Percentiles rank a stretch among this genome's conserved stretches.
Evolutionary conservation across 1,140 invertebrate species (phyloP).

Genomic region (Anastrepha obliqua): DNA sequence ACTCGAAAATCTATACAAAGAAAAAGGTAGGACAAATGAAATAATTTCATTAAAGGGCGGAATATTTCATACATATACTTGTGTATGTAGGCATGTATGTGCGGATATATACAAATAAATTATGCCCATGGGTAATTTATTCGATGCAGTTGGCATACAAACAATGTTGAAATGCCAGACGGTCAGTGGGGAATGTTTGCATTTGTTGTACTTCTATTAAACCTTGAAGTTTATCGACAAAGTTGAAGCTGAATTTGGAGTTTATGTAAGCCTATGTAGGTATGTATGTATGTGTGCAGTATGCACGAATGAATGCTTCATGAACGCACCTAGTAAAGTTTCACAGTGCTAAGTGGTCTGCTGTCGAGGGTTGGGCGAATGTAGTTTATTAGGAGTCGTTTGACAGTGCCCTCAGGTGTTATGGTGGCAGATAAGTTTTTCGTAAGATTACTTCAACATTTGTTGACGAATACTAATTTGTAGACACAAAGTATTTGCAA

Average conservation of each 20-base stretch:
- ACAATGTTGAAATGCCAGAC: not conserved
- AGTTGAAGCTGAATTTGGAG: too few species aligned
- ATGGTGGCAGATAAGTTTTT: not conserved
- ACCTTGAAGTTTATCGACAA: too few species aligned
- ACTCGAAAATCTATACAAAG: not conserved
- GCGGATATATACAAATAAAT: not conserved
- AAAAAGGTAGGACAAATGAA: not conserved
- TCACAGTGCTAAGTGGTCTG: not conserved
- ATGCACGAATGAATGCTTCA: not conserved
- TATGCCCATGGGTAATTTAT: constrained; percentile 27
- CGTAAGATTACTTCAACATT: not conserved
- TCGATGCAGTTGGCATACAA: not conserved
- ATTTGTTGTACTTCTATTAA: too few species aligned
- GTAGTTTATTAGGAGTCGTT: not conserved
- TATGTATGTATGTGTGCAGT: not conserved
- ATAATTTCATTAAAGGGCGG: not conserved
- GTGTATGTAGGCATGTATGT: not conserved
- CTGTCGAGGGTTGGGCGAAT: not conserved
- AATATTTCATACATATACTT: not conserved
- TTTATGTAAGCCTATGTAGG: not conserved
- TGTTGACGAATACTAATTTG: too few species aligned
- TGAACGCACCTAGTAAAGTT: not conserved
- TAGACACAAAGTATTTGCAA: too few species aligned
- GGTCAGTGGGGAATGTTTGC: not conserved
- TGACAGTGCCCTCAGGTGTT: not conserved